Conservation (phyloP, 2,113 vertebrate species). For the Odobenus rosmarus region DNA sequence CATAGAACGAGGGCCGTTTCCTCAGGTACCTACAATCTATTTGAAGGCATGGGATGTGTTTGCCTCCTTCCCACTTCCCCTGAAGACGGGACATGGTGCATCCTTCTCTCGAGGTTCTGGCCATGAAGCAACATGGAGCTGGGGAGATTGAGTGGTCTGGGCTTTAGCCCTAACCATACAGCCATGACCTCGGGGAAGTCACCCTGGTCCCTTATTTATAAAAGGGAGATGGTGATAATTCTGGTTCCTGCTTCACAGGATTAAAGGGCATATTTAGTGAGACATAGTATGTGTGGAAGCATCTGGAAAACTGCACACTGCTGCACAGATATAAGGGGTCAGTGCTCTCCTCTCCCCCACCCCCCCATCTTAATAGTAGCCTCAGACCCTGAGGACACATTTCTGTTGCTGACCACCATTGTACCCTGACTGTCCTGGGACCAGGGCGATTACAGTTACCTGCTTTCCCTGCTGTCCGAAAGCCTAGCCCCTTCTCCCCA, state of each 20-base stretch:
- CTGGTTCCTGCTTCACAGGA: not conserved
- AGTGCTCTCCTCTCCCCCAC: rapidly evolving
- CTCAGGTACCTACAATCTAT: not conserved
- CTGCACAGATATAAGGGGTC: not conserved
- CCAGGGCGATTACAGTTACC: not conserved
- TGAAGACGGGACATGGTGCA: not conserved
- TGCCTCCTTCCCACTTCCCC: not conserved
- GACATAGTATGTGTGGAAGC: not conserved
- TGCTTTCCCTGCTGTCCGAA: not conserved
- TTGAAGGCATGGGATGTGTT: not conserved
- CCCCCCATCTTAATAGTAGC: not conserved
- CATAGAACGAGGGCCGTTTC: not conserved
- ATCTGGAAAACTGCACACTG: not conserved
- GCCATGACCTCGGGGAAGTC: not conserved
- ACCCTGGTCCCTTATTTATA: not conserved
- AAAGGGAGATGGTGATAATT: not conserved
- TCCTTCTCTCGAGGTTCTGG: not conserved
- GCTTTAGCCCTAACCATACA: not conserved
- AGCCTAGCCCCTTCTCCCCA: not conserved
- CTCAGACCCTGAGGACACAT: not conserved
- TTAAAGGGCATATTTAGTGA: not conserved
- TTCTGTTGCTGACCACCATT: not conserved
- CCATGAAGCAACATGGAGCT: not conserved
- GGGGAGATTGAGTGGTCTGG: not conserved
- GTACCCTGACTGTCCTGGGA: not conserved